phyloP scores from a whole-genome alignment of 2,797 vertebrate genomes.

The Sebastiscus tertius region DNA sequence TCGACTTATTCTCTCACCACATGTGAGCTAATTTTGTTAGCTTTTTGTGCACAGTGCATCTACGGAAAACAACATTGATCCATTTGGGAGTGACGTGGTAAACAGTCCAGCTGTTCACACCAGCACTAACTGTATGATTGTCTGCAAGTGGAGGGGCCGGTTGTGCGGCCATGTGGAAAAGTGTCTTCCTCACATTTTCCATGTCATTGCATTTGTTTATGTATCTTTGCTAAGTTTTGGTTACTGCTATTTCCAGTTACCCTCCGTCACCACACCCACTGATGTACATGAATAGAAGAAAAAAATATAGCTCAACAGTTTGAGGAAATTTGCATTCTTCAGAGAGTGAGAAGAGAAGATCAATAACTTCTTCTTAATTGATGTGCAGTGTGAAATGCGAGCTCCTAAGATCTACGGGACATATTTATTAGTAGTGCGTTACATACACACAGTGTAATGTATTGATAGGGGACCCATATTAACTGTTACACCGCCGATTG shows the following conservation, averaged over 20 bases:
- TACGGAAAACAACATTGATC: neutral
- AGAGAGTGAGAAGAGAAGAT: neutral
- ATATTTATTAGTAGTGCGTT: too few relatives aligned
- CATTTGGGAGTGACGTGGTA: neutral
- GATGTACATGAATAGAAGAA: neutral
- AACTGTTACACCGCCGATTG: neutral
- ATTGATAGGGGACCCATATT: neutral
- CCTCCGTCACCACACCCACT: neutral
- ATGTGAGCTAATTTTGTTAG: neutral
- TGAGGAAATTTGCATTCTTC: neutral
- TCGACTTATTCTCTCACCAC: neutral
- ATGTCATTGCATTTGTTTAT: neutral
- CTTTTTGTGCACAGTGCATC: neutral
- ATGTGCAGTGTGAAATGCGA: neutral
- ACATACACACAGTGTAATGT: too few relatives aligned
- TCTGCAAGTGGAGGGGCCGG: neutral
- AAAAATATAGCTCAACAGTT: neutral
- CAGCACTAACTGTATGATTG: neutral
- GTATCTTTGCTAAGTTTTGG: neutral
- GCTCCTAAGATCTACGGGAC: too few relatives aligned
- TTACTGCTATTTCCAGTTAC: constrained; percentile 5
- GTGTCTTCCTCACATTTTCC: constrained; percentile 14
- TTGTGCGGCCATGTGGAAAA: neutral
- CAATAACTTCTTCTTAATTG: neutral
- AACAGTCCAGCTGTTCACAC: neutral